These are phyloP conservation scores for Meda fulgida DNA, from an alignment of 2,797 vertebrate species.

Conservation along the genomic window DNA sequence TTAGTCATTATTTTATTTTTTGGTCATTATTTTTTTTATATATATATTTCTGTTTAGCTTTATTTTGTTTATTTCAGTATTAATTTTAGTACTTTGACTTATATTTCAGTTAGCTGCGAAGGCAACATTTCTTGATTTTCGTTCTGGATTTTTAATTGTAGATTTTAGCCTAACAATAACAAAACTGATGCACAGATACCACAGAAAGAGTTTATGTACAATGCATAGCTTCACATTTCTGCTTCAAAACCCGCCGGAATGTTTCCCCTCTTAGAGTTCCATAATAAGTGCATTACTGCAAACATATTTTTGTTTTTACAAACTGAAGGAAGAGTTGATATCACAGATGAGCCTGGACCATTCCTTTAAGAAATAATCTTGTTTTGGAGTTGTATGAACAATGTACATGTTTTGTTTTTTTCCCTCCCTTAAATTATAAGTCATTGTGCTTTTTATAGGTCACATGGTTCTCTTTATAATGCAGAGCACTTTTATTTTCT, in stretches of 20 bases:
- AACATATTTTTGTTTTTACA: neutral
- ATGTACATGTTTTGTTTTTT: neutral
- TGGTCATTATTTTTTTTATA: neutral
- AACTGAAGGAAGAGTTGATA: neutral
- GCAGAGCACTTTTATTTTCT: neutral
- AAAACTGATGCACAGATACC: neutral
- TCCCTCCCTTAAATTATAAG: neutral
- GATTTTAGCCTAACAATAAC: neutral
- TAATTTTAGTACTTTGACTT: neutral
- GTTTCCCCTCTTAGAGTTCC: too few species aligned
- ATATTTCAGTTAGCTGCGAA: neutral
- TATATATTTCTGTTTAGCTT: neutral
- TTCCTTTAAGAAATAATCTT: neutral
- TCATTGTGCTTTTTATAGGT: neutral
- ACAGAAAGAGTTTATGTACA: neutral
- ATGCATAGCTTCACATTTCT: neutral
- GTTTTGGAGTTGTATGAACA: neutral
- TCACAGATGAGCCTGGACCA: neutral
- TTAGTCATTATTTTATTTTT: neutral
- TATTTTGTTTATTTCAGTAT: neutral
- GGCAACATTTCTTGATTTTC: neutral
- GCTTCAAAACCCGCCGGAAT: too few species aligned
- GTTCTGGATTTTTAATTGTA: neutral
- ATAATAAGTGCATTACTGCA: neutral
- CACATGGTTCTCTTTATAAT: neutral